phyloP scores from a whole-genome alignment of 1,140 invertebrate species.

The Microplitis demolitor region DNA sequence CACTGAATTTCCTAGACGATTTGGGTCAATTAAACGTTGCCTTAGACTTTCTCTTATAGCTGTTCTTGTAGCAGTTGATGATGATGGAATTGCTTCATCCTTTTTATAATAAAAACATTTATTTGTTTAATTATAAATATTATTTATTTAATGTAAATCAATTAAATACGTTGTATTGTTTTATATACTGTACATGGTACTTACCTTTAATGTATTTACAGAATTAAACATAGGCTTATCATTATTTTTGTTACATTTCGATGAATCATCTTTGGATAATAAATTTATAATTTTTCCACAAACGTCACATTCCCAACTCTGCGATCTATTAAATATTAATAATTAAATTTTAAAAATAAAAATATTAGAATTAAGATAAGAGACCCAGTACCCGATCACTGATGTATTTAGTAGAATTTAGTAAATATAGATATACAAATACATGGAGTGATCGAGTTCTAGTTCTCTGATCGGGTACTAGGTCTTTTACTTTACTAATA shows the following conservation, averaged over 20 bases:
- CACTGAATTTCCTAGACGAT: conserved; percentile 34
- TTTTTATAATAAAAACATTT: conserved; percentile 28
- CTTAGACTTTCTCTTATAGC: conserved; percentile 42
- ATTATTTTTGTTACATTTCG: conserved; percentile 56
- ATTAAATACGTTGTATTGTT: not conserved
- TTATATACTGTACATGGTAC: not conserved
- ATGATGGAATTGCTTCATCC: conserved; percentile 50
- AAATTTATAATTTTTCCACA: conserved; percentile 55
- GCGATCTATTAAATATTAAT: conserved; percentile 42
- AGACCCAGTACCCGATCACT: no score
- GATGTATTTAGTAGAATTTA: no score
- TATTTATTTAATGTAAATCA: not conserved
- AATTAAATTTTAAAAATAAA: not conserved
- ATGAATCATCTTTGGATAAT: conserved; percentile 49
- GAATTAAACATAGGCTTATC: conserved; percentile 57
- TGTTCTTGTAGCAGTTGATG: conserved; percentile 24
- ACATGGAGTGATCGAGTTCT: no score
- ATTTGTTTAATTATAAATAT: conserved; percentile 7
- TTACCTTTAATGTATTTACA: conserved; percentile 48
- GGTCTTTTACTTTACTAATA: not conserved
- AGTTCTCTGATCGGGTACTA: no score
- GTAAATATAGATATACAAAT: no score
- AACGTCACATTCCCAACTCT: conserved; percentile 54
- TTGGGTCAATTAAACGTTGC: conserved; percentile 44
- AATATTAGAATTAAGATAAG: not conserved